phyloP scores from a whole-genome alignment of 2,888 invertebrate species.

The Cerceris rybyensis region DNA sequence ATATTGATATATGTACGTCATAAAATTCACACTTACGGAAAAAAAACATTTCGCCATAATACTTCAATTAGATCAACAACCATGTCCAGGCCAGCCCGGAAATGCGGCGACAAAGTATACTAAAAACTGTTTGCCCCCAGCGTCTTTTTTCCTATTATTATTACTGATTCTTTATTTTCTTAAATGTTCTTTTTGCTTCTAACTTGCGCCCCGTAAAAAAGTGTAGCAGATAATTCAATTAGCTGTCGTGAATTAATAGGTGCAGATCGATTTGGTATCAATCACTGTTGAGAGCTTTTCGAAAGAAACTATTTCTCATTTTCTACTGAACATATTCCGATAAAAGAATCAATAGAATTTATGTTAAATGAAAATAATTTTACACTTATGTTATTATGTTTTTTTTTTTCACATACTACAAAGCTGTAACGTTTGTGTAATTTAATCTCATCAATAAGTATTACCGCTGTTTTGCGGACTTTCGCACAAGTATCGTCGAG shows the following conservation, averaged over 20 bases:
- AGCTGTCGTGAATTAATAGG: slow-evolving; percentile 15
- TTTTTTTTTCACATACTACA: too few species aligned
- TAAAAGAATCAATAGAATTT: too few species aligned
- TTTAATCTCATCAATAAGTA: too few species aligned
- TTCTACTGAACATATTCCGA: too few species aligned
- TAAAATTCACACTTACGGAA: slow-evolving; percentile 63
- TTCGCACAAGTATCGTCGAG: too few species aligned
- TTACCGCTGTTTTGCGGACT: too few species aligned
- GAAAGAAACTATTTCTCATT: too few species aligned
- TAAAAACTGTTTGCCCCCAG: slow-evolving; percentile 34
- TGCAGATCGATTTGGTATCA: slow-evolving; percentile 28
- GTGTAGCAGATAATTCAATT: slow-evolving; percentile 46
- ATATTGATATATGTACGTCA: slow-evolving; percentile 38
- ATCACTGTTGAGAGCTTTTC: neutral
- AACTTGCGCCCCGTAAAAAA: slow-evolving; percentile 62
- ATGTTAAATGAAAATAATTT: too few species aligned
- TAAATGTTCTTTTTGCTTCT: slow-evolving; percentile 33
- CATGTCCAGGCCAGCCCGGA: slow-evolving; percentile 63
- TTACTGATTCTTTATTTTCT: slow-evolving; percentile 7
- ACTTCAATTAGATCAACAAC: slow-evolving; percentile 49
- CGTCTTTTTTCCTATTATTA: slow-evolving; percentile 17
- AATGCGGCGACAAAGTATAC: slow-evolving; percentile 46
- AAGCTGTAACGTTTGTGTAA: too few species aligned
- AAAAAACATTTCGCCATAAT: slow-evolving; percentile 44
- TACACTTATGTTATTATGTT: too few species aligned